Base-by-base conservation (phyloP, 2,797 vertebrate species). In the Bovichtus diacanthus region DNA sequence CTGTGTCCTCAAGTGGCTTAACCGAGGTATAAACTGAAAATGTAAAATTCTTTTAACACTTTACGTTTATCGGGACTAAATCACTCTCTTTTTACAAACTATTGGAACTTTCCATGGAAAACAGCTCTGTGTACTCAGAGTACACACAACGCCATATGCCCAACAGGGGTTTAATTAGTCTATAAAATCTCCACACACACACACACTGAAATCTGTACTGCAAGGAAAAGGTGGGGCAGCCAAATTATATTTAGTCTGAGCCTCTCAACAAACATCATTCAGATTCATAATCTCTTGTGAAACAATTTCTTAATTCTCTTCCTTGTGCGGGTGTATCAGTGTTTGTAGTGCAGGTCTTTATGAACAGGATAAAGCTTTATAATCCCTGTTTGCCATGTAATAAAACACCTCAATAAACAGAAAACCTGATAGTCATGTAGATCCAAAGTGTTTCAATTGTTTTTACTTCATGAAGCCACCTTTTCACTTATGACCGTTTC, bases 61-160 rank as follows among this genome's bases (percentile, higher is more conserved):
- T 51, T 11, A 79, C 0, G 7, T 38, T 61, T 53, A 76, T 69
- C 61, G 18, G 18, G 25, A 53, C 49, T 66, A 29, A 74, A 62
- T 78, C 43, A 29, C 16, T 58, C 49, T 9, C 21, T 60, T 76
- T 72, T 64, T 77, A 60, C 10, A 31, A 70, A 85, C 49, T 8
- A 69, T 34, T 58, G 72, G 78, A 87, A 74, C 78, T 86, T 82
- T 90, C 80, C 87, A 88, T 73, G 80, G 82, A 89, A 85, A 89
- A 80, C 64, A 65, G 49, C 38, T 10, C 29, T 56, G 71, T 88
- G 70, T 39, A 73, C 70, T 72, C 25, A 18, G 39, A 72, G 70
- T 27, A 84, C 74, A 87, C 83, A 74, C 58, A 46, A 59, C 9
- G 8, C 67, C 82, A 90, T 80, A 84, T 85, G 81, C 36, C 59